Evolutionary conservation across 2,797 vertebrate species (phyloP), one percentile per base, ranked within the genome.

Genomic region (Etheostoma nigrum): DNA sequence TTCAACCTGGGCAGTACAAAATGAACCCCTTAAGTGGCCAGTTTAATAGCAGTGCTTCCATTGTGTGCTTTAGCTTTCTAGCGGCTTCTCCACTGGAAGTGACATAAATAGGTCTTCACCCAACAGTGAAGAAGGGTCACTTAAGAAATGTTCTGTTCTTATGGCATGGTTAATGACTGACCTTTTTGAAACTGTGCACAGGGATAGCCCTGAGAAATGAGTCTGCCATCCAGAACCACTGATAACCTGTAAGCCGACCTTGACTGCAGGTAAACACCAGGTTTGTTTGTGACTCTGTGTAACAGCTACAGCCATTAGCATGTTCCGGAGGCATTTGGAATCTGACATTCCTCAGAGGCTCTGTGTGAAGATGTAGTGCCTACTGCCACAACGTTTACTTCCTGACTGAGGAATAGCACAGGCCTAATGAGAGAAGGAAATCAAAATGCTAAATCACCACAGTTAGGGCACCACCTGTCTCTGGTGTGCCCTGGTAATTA

Each of bases 211-310:
- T 94, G 91, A 92, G 91, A 85, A 94, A 94, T 90, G 86, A 79
- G 74, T 66, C 79, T 88, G 88, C 67, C 84, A 78, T 75, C 79
- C 79, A 90, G 83, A 88, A 78, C 86, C 82, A 79, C 83, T 79
- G 88, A 95, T 94, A 93, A 92, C 92, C 86, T 44, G 21, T 67
- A 69, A 71, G 62, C 81, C 92, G 95, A 95, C 95, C 94, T 96
- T 95, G 94, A 93, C 83, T 89, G 86, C 87, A 88, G 75, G 90
- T 91, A 95, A 95, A 95, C 93, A 88, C 27, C 76, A 53, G 75
- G 65, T 80, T 87, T 95, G 94, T 96, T 95, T 95, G 91, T 88
- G 91, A 86, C 81, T 86, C 71, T 64, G 69, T 84, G 67, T 84
- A 84, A 84, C 30, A 69, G 63, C 51, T 40, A 18, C 18, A 52